Percentiles rank a stretch among this genome's conserved stretches.
phyloP scores from a whole-genome alignment of 2,888 invertebrate species.

The Yponomeuta evonymella region DNA sequence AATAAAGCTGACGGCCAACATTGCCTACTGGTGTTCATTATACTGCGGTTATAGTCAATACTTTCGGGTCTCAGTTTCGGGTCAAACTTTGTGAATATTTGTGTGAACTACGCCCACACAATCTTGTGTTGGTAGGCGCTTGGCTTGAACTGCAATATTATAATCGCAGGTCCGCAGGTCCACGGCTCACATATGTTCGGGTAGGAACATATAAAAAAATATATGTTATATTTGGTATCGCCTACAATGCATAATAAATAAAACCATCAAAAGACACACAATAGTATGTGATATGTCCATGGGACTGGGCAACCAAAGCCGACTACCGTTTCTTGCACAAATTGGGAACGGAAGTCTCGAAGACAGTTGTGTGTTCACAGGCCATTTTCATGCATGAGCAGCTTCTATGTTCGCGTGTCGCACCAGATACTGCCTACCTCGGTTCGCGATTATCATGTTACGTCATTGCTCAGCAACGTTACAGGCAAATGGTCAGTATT shows the following conservation, averaged over 20 bases:
- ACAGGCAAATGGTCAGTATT: not conserved
- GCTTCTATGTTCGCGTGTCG: not conserved
- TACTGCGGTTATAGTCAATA: no score
- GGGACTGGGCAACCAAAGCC: not conserved
- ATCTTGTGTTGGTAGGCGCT: no score
- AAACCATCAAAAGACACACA: not conserved
- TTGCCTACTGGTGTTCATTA: no score
- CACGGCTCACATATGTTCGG: no score
- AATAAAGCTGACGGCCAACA: no score
- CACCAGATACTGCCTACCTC: not conserved
- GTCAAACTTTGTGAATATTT: no score
- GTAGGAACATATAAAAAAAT: no score
- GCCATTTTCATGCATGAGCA: not conserved
- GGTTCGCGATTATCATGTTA: not conserved
- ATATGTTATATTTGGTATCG: no score
- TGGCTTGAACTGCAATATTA: no score
- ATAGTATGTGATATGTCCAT: not conserved
- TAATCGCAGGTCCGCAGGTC: no score
- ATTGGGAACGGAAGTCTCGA: not conserved
- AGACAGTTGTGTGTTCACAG: not conserved
- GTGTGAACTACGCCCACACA: no score
- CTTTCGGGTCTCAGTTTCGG: no score
- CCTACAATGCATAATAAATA: not conserved
- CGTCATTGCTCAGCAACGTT: not conserved
- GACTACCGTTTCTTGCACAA: not conserved